Evolutionary conservation across 53 echinoderm and acorn worm genomes (phyloP).

Genomic region (Antedon mediterranea): DNA sequence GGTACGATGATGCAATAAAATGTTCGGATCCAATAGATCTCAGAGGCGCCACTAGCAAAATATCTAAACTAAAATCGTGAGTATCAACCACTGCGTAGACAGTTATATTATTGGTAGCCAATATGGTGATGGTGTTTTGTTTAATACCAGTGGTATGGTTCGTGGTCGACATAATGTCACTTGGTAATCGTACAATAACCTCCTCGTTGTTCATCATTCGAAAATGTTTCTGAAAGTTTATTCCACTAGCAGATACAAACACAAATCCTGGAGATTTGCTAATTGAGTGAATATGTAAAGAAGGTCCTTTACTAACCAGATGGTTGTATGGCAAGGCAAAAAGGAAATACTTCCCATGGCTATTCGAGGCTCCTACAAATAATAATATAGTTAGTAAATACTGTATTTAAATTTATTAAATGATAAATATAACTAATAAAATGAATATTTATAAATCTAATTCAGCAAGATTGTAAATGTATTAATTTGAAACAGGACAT

Average conservation of each 20-base stretch:
- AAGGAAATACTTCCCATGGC: background rate
- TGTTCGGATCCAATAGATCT: background rate
- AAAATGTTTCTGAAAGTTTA: background rate
- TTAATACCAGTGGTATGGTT: background rate
- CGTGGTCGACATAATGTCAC: background rate
- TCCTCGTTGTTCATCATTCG: background rate
- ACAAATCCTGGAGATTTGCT: background rate
- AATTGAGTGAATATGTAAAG: background rate
- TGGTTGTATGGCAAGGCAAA: background rate
- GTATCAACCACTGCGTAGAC: background rate
- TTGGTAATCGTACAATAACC: background rate
- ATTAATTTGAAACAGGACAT: too few relatives aligned
- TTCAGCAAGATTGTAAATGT: too few relatives aligned
- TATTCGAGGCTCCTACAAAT: background rate
- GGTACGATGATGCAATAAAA: background rate
- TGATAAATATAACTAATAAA: too few relatives aligned
- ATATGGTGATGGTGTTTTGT: background rate
- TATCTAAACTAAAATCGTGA: background rate
- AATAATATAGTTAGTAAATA: too few relatives aligned
- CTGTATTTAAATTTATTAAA: too few relatives aligned
- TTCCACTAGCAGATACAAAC: background rate
- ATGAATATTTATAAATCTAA: too few relatives aligned
- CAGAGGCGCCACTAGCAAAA: background rate
- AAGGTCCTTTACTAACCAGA: background rate
- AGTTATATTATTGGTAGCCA: background rate